A percentile compares a stretch with the other conserved stretches of the same genome.
Evolutionary conservation across 2,888 invertebrate species (phyloP).

Genomic region (Cremastobaeus sp.): DNA sequence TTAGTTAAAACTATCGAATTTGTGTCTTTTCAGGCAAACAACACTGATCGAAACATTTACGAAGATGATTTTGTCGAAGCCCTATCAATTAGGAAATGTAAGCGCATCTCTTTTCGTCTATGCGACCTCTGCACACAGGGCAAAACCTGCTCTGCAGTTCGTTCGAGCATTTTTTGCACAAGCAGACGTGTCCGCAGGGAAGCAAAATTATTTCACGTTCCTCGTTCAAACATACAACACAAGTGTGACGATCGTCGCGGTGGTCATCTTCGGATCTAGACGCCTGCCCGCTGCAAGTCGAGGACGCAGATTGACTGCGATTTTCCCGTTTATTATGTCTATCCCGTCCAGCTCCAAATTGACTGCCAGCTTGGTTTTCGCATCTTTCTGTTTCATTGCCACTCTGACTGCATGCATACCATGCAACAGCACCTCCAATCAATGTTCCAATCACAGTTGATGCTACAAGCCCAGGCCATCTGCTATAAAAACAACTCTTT

Average conservation of each 20-base stretch:
- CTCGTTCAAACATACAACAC: constrained; percentile 12
- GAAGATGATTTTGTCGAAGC: no score
- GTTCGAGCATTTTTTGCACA: constrained; percentile 18
- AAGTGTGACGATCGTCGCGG: constrained; percentile 1
- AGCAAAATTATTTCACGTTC: constrained; percentile 20
- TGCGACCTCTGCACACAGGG: constrained; percentile 11
- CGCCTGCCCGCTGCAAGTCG: no score
- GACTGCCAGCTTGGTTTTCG: no score
- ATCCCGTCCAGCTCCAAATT: no score
- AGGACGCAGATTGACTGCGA: neutral
- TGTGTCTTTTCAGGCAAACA: no score
- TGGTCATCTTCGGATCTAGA: neutral
- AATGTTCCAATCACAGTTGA: constrained; percentile 10
- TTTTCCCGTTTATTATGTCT: no score
- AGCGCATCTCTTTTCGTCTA: constrained; percentile 1
- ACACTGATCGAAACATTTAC: no score
- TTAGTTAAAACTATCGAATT: no score
- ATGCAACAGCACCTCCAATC: constrained; percentile 20
- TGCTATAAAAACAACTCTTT: constrained; percentile 17
- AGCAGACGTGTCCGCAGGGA: constrained; percentile 31
- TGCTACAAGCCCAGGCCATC: constrained; percentile 17
- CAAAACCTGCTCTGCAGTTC: neutral
- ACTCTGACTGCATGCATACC: constrained; percentile 17
- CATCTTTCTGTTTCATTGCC: no score
- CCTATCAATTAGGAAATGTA: constrained; percentile 10